phyloP scores from a whole-genome alignment of 1,140 invertebrate species.

The Nylanderia fulva region DNA sequence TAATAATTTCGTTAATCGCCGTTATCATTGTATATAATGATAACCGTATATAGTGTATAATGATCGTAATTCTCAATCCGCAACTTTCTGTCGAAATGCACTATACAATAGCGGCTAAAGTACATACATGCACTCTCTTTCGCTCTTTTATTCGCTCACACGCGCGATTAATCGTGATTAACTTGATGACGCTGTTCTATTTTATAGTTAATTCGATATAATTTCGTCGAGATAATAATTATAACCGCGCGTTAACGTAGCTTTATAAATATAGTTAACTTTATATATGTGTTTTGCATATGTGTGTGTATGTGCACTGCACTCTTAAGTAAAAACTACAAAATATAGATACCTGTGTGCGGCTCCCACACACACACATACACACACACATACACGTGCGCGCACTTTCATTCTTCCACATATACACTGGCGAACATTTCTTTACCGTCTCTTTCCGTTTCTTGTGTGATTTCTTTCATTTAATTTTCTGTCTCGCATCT shows the following conservation, averaged over 20 bases:
- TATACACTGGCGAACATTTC: neutral
- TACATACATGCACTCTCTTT: constrained; percentile 7
- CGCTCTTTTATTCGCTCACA: neutral
- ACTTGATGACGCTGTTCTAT: constrained; percentile 44
- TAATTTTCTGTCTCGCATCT: neutral
- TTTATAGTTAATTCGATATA: constrained; percentile 75
- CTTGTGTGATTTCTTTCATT: neutral
- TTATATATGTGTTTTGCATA: constrained; percentile 70
- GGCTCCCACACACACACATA: neutral
- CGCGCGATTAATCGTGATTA: constrained; percentile 30
- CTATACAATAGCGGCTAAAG: constrained; percentile 36
- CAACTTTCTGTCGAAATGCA: constrained; percentile 42
- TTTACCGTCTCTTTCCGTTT: neutral
- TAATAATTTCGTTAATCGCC: constrained; percentile 33
- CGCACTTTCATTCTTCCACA: neutral
- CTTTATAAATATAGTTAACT: constrained; percentile 86
- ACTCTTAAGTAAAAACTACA: constrained; percentile 81
- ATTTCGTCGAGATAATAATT: constrained; percentile 73
- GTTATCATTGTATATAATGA: constrained; percentile 55
- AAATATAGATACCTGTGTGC: constrained; percentile 79
- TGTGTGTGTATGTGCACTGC: constrained; percentile 51
- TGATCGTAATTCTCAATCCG: constrained; percentile 53
- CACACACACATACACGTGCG: neutral
- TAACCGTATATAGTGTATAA: constrained; percentile 25
- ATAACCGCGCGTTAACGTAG: constrained; percentile 79